Evolutionary conservation across 2,113 vertebrate genomes (phyloP).

Genomic region (Melanotaenia duboulayi): DNA sequence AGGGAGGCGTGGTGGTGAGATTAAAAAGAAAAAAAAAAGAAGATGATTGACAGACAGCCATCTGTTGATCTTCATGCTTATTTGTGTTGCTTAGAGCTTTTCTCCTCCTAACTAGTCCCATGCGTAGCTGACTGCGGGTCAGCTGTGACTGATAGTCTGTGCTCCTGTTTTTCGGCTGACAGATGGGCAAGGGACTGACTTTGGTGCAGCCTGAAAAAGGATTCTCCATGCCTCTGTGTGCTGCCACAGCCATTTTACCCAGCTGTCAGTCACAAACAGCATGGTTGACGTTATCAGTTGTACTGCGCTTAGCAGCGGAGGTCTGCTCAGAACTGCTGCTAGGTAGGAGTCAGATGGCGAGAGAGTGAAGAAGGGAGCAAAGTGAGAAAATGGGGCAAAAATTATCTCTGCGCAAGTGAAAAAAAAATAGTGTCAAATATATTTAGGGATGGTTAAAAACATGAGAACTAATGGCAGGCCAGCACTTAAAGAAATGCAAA

Average conservation of each 20-base stretch:
- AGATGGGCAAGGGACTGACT: conserved; percentile 67
- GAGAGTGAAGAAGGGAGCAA: conserved; percentile 9
- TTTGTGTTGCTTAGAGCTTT: conserved; percentile 59
- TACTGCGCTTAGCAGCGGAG: conserved; percentile 62
- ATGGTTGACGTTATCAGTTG: conserved; percentile 75
- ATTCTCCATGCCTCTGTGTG: conserved; percentile 76
- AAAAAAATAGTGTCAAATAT: conserved; percentile 11
- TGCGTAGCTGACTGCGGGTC: conserved; percentile 69
- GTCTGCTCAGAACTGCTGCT: conserved; percentile 59
- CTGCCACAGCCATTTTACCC: conserved; percentile 77
- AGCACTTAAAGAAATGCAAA: conserved; percentile 13
- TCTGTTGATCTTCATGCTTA: conserved; percentile 79
- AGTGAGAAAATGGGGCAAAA: not conserved
- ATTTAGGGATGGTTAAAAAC: conserved; percentile 19
- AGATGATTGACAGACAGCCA: conserved; percentile 64
- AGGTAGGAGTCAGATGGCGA: conserved; percentile 33
- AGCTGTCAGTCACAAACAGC: conserved; percentile 77
- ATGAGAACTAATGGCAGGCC: not conserved
- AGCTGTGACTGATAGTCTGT: conserved; percentile 75
- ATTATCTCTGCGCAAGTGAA: conserved; percentile 19
- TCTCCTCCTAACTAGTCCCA: conserved; percentile 36
- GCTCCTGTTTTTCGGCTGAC: conserved; percentile 72
- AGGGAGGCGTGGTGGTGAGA: conserved; percentile 9
- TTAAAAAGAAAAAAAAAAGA: conserved; percentile 2
- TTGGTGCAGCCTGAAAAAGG: conserved; percentile 70